phyloP scores from a whole-genome alignment of 1,140 invertebrate species.

The Heliconius nattereri region DNA sequence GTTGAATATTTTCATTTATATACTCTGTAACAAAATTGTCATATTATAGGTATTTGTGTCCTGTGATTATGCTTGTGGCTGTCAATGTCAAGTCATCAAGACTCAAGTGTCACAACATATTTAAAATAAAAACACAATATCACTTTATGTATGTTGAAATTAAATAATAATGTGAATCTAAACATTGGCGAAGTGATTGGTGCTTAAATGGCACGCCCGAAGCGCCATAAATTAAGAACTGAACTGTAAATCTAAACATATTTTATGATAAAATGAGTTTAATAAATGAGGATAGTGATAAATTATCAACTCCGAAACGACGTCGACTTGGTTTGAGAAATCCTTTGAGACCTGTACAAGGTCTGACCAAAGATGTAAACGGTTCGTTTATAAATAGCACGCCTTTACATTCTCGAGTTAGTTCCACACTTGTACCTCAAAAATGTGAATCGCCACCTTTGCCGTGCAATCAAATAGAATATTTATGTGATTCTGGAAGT shows the following conservation, averaged over 20 bases:
- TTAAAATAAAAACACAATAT: too few species aligned
- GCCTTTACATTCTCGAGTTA: constrained; percentile 38
- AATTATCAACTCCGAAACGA: constrained; percentile 62
- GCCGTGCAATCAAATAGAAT: constrained; percentile 74
- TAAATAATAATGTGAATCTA: too few species aligned
- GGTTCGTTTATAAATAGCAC: constrained; percentile 41
- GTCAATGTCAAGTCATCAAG: too few species aligned
- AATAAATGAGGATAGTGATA: neutral
- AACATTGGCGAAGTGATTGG: too few species aligned
- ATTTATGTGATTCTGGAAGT: constrained; percentile 59
- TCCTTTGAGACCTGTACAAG: constrained; percentile 16
- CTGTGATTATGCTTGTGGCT: too few species aligned
- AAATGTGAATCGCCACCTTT: constrained; percentile 66
- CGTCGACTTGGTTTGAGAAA: constrained; percentile 52
- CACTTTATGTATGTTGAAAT: neutral
- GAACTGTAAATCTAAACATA: neutral
- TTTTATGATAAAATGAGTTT: neutral
- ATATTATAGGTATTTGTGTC: too few species aligned
- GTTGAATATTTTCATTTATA: too few species aligned
- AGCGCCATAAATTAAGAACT: neutral
- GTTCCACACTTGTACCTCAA: constrained; percentile 28
- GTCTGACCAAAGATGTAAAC: constrained; percentile 9
- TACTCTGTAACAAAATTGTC: too few species aligned
- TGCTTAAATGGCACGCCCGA: too few species aligned
- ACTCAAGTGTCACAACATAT: too few species aligned